A percentile compares a stretch with the other conserved stretches of the same genome.
These are phyloP conservation scores for Bradypodion pumilum DNA, from an alignment of 2,797 vertebrate genomes.

Conservation along the genomic window DNA sequence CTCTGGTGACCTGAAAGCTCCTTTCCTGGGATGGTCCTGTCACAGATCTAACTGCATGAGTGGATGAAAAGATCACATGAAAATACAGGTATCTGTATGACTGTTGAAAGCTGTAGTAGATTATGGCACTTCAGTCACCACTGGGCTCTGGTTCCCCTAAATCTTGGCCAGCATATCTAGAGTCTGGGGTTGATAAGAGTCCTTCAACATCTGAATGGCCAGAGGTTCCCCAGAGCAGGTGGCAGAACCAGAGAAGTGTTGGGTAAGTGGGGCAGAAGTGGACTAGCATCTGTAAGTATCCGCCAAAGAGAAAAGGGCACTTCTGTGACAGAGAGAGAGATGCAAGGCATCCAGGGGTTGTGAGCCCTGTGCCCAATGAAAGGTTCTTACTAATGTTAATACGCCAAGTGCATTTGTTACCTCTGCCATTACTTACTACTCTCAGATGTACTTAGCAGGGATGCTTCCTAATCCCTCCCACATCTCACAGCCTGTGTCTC, in stretches of 20 bases:
- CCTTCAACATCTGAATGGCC: not conserved
- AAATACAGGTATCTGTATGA: no score
- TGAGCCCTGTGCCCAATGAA: not conserved
- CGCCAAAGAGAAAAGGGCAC: not conserved
- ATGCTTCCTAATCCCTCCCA: not conserved
- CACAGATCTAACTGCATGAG: not conserved
- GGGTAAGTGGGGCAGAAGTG: no score
- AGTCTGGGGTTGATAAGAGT: not conserved
- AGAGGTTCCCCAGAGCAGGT: not conserved
- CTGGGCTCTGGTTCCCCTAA: not conserved
- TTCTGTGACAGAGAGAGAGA: not conserved
- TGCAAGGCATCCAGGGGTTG: not conserved
- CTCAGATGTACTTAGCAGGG: no score
- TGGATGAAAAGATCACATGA: slow-evolving; percentile 6
- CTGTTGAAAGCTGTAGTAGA: not conserved
- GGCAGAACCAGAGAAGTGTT: not conserved
- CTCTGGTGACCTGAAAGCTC: not conserved
- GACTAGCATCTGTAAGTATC: not conserved
- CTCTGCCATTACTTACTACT: not conserved
- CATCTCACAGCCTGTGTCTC: no score
- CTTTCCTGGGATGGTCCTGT: not conserved
- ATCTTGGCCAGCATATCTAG: not conserved
- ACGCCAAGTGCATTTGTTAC: not conserved
- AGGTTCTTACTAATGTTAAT: not conserved
- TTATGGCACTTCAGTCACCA: not conserved